These are phyloP conservation scores for Stichopus chloronotus DNA, from an alignment of 35 echinoderm and acorn worm genomes.

Conservation along the genomic window DNA sequence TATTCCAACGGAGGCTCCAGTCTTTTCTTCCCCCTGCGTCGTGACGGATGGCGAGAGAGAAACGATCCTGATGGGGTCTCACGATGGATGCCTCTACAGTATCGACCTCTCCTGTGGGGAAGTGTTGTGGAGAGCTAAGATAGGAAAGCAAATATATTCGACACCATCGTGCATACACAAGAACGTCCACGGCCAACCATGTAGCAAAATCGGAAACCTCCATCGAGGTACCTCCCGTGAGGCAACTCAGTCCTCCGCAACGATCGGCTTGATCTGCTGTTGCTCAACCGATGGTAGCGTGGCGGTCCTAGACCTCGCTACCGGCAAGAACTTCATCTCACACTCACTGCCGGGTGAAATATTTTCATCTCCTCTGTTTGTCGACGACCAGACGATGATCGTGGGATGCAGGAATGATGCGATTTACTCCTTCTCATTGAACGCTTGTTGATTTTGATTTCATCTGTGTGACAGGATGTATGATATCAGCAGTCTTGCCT, in stretches of 20 bases:
- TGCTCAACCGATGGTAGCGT: constrained; percentile 22
- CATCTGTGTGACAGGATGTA: too few relatives aligned
- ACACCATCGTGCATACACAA: constrained; percentile 43
- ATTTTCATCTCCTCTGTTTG: constrained; percentile 32
- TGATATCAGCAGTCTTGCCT: too few relatives aligned
- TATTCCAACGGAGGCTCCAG: constrained; percentile 2
- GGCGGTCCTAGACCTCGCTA: background rate
- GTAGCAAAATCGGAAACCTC: background rate
- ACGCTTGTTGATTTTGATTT: background rate
- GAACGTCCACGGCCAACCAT: background rate
- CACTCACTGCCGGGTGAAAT: constrained; percentile 20
- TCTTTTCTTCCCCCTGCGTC: constrained; percentile 29
- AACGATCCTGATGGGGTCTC: constrained; percentile 18
- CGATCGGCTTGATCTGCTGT: constrained; percentile 17
- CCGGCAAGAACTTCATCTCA: background rate
- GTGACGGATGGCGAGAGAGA: background rate
- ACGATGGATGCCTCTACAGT: constrained; percentile 32
- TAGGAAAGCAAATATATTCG: constrained; percentile 45
- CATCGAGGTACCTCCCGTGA: background rate
- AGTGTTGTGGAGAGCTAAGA: background rate
- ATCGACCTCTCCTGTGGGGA: background rate
- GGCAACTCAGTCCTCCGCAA: background rate
- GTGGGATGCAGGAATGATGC: constrained; percentile 26
- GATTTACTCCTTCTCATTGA: constrained; percentile 23
- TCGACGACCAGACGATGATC: background rate